phyloP scores from a whole-genome alignment of 2,888 invertebrate genomes.

The Terebella lapidaria region DNA sequence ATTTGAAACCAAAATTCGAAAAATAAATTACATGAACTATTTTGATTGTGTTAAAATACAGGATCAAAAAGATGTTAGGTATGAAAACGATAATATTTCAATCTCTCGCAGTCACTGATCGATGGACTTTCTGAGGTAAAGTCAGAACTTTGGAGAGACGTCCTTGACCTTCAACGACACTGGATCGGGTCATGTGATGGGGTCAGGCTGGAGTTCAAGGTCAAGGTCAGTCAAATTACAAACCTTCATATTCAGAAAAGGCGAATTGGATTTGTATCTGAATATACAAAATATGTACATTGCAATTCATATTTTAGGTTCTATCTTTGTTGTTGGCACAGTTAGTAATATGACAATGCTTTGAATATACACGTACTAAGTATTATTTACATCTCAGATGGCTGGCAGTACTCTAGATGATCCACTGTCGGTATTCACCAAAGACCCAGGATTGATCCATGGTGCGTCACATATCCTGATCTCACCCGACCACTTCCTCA shows the following conservation, averaged over 20 bases:
- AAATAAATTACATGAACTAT: too few species aligned
- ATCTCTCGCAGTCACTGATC: constrained; percentile 22
- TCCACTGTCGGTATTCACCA: constrained; percentile 38
- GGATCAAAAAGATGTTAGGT: too few species aligned
- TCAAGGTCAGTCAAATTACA: constrained; percentile 8
- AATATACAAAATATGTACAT: too few species aligned
- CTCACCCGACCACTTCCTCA: constrained; percentile 34
- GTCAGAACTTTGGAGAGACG: constrained; percentile 45
- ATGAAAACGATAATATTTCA: too few species aligned
- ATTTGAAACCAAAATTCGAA: too few species aligned
- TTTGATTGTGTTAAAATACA: too few species aligned
- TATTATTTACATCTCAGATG: background rate
- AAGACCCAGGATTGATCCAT: constrained; percentile 36
- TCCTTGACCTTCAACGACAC: constrained; percentile 46
- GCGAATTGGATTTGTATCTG: background rate
- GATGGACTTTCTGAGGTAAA: constrained; percentile 48
- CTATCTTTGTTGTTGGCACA: background rate
- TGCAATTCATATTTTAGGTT: too few species aligned
- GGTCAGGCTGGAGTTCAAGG: constrained; percentile 19
- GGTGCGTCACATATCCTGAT: constrained; percentile 42
- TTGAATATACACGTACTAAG: background rate
- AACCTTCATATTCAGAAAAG: background rate
- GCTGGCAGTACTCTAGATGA: background rate
- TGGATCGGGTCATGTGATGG: constrained; percentile 55
- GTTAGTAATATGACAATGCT: too few species aligned